Base-by-base conservation (phyloP, 1,140 invertebrate genomes). In the Tetragnatha versicolor region DNA sequence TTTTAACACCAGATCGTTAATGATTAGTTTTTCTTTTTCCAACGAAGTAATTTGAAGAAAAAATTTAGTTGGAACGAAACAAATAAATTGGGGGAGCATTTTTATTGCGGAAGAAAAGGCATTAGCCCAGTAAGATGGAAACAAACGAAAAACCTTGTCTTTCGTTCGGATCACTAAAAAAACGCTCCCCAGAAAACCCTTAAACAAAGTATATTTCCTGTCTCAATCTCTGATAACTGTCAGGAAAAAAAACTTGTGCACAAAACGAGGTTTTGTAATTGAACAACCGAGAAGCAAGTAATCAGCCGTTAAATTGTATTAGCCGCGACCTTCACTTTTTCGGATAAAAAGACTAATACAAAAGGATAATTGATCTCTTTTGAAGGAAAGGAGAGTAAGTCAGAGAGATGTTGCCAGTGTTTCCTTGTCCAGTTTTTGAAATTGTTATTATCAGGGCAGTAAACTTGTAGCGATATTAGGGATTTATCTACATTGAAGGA, bases 231-330 rank as follows among this genome's bases (percentile, higher is more conserved):
- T 66, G 63, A 66, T 66, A 42, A 66, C 42, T 33, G 27, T 29
- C 29, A 29, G 3, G 0, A 31, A 31, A 63, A 60, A 42, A 63
- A 31, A 63, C 25, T 39, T 39, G 60, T 20, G 25, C 42, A 63
- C 22, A 14, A 10, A 63, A 25, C 22, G 3, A 31, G 29, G 27
- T 9, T 42, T 66, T 49, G 63, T 66, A 66, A 66, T 66, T 66
- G 63, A 66, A 66, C 63, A 66, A 49, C 42, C 4, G 25, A 17
- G 14, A n/a, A 31, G 39, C 49, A 66, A 66, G 63, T 66, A 66
- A 66, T 66, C 63, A 66, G 63, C 63, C 42, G 63, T 66, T 66
- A 66, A 66, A 66, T 66, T 66, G 63, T 66, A 66, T 66, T 66
- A 66, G 63, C 63, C 27, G 22, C 42, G 63, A 66, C 63, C 37